These are phyloP conservation scores for Phenacoccus solenopsis DNA, from an alignment of 1,140 invertebrate species.

Conservation along the genomic window DNA sequence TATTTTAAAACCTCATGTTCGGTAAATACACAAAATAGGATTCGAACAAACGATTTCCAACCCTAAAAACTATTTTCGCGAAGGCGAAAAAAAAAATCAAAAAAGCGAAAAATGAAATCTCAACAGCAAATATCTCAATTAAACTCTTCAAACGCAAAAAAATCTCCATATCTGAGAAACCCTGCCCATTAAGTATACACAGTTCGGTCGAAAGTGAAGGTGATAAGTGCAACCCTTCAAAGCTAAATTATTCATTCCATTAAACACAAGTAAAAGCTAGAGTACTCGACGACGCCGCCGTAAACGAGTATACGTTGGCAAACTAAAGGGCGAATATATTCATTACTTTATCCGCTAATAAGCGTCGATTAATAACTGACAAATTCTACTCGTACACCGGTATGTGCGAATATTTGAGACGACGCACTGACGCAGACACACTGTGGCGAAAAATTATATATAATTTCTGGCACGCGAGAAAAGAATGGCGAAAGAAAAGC, in stretches of 20 bases:
- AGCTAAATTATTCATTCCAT: neutral
- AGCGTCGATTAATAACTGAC: slow-evolving; percentile 10
- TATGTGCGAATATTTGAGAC: neutral
- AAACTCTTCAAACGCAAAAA: no score
- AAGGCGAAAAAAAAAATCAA: no score
- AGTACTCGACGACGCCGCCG: neutral
- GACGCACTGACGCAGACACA: no score
- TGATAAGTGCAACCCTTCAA: slow-evolving; percentile 1
- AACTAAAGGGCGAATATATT: neutral
- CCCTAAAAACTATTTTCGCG: no score
- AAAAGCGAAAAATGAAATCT: no score
- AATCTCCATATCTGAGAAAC: no score
- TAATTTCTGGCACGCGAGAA: neutral
- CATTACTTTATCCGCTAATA: slow-evolving; percentile 7
- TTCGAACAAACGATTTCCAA: no score
- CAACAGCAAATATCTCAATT: no score
- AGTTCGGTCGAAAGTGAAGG: neutral
- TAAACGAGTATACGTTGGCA: neutral
- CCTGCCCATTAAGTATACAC: no score
- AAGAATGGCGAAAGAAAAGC: neutral
- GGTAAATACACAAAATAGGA: no score
- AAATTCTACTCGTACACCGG: neutral
- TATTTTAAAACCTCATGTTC: no score
- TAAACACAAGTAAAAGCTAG: neutral
- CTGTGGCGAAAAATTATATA: neutral